Evolutionary conservation across 2,797 vertebrate species (phyloP).

Genomic region (Urocyon cinereoargenteus): DNA sequence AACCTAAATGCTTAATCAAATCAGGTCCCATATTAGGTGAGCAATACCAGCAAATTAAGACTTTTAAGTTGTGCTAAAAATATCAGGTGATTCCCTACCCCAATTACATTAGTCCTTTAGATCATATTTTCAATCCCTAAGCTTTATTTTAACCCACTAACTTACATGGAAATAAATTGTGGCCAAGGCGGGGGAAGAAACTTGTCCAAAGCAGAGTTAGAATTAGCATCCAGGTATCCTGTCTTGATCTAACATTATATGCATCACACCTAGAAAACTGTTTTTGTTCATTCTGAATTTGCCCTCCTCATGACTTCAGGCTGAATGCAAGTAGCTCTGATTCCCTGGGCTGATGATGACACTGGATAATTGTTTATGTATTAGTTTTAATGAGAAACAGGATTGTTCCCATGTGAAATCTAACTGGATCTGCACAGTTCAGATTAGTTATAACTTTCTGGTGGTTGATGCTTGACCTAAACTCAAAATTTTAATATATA

Average conservation of each 20-base stretch:
- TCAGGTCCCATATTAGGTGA: not conserved
- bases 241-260: not conserved
- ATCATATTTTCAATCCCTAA: not conserved
- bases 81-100: not conserved
- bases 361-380: not conserved
- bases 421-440: not conserved
- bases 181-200: not conserved
- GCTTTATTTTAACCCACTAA: slow-evolving; percentile 23
- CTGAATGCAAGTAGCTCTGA: not conserved
- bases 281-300: not conserved
- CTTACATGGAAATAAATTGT: not conserved
- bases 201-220: not conserved
- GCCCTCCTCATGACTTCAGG: not conserved
- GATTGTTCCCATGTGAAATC: not conserved
- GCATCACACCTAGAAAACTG: not conserved
- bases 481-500: not conserved
- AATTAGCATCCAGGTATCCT: not conserved
- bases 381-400: not conserved
- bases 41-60: slow-evolving; percentile 9
- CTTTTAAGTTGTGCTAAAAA: not conserved
- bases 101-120: not conserved
- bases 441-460: not conserved
- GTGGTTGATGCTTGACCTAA: not conserved
- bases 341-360: not conserved
- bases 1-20: not conserved